Evolutionary conservation across 2,888 invertebrate species (phyloP).

Genomic region (Chrysotoxum bicinctum): DNA sequence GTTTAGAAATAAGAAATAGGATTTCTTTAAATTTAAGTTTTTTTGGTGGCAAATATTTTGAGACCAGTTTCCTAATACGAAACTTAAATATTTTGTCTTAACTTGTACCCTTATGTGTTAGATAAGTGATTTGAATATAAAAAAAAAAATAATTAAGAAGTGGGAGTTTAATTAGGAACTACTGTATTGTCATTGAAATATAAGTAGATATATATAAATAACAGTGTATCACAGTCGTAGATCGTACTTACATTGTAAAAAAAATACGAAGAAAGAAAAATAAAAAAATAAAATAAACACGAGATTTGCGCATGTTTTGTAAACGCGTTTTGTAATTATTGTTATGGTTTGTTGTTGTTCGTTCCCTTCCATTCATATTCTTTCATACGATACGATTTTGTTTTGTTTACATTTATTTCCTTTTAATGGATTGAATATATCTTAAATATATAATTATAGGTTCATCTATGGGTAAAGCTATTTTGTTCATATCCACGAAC

Average conservation of each 20-base stretch:
- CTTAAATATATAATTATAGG: no score
- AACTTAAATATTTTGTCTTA: no score
- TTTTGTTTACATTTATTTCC: not conserved
- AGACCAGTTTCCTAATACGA: no score
- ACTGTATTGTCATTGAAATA: not conserved
- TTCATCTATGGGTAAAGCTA: no score
- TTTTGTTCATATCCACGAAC: no score
- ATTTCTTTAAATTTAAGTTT: no score
- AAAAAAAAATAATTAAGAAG: no score
- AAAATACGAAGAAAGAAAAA: not conserved
- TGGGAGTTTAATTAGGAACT: not conserved
- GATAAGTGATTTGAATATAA: no score
- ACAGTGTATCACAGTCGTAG: not conserved
- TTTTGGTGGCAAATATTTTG: no score
- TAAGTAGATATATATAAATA: not conserved
- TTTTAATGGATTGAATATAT: not conserved
- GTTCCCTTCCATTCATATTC: not conserved
- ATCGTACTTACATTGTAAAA: not conserved
- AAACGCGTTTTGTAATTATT: constrained; percentile 7
- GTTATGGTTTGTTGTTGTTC: not conserved
- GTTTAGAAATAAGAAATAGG: no score
- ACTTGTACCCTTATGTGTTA: no score
- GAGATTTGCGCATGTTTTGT: constrained; percentile 3
- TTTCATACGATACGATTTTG: not conserved
- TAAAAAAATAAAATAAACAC: not conserved